Percentiles rank a stretch among this genome's conserved stretches.
Conservation (phyloP, 1,140 invertebrate species). For the Ganaspis sp. region DNA sequence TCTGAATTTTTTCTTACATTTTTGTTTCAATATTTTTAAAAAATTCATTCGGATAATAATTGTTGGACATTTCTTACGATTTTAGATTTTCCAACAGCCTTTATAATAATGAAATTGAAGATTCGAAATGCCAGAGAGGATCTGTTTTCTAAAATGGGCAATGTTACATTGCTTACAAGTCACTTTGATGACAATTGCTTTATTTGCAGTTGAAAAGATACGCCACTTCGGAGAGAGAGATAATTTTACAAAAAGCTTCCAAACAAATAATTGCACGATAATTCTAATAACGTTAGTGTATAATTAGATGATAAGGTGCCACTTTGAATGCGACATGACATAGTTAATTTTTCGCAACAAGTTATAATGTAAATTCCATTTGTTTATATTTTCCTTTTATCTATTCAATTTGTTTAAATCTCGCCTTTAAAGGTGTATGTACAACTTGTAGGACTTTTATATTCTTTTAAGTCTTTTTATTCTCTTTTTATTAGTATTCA, state of each 20-base stretch:
- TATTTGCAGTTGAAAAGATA: neutral
- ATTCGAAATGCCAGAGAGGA: neutral
- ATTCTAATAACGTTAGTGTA: neutral
- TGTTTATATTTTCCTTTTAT: no score
- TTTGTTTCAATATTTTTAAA: no score
- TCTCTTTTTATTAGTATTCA: no score
- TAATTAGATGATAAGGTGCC: constrained; percentile 33
- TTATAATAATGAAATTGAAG: neutral
- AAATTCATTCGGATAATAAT: no score
- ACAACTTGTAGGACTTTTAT: no score
- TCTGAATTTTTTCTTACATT: no score
- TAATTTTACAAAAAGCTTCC: neutral
- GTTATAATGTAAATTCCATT: no score
- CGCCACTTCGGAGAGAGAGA: neutral
- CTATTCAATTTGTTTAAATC: no score
- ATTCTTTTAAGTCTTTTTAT: no score
- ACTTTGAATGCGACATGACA: neutral
- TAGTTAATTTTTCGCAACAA: neutral
- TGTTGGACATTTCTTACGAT: no score
- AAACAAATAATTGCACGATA: neutral
- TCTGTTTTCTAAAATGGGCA: neutral
- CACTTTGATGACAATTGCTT: neutral
- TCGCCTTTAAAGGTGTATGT: no score
- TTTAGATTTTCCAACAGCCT: no score
- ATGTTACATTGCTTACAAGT: neutral